Evolutionary conservation across 2,113 vertebrate genomes (phyloP), one percentile per base, ranked within the genome.

Genomic region (Micronycteris hirsuta): DNA sequence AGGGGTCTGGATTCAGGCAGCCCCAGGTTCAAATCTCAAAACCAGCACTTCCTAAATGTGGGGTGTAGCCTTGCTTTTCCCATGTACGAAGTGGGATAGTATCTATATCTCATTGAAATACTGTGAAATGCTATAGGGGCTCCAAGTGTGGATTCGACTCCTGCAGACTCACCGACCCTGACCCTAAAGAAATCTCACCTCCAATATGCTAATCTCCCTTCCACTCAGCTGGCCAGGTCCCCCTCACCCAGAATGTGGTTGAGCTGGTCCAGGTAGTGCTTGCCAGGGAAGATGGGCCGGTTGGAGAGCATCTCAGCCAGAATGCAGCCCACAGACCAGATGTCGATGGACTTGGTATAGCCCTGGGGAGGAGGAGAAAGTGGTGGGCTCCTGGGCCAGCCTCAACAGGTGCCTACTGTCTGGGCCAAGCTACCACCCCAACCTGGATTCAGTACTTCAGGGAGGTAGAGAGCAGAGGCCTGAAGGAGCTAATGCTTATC

Each of bases 311-410:
- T 99, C 98, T 99, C 99, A 89, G 99, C 99, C 98, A 99, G 98
- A 97, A 99, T 99, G 96, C 99, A 99, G 97, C 99, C 99, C 97
- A 99, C 99, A 84, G 99, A 99, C 99, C 99, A 99, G 95, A 99
- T 99, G 98, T 99, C 99, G 82, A 99, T 99, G 86, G 99, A 99
- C 98, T 99, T 99, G 68, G 99, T 99, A 93, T 99, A 99, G 97
- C 99, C 99, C 99, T 99, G 97, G n/a, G 61, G 65, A 73, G 12
- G 65, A 56, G 24, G 68, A 91, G 38, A 90, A 67, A 54, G 15
- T 54, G 54, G n/a, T 85, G 70, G 93, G 45, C 15, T 93, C 63
- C 49, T 9, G 8, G 20, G 36, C 19, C 70, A 71, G 67, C 45
- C 61, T 54, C 68, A 67, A 17, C 15, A 68, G 81, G 76, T 45